Evolutionary conservation across 2,113 vertebrate species (phyloP).

Genomic region (Leucopsar rothschildi): DNA sequence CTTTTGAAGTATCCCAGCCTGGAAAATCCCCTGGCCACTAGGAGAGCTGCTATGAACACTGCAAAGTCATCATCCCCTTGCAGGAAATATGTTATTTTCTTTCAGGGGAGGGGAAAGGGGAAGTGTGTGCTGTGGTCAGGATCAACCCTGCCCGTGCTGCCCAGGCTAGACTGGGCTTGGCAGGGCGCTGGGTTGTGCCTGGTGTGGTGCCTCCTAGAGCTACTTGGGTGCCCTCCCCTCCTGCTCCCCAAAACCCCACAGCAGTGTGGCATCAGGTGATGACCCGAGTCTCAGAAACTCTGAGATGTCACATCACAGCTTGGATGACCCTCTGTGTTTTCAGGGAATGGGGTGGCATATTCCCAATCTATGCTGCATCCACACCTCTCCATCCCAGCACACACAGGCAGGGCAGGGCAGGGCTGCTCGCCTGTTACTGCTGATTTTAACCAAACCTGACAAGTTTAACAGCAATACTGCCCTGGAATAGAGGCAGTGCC

Average conservation of each 20-base stretch:
- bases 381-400: accelerated
- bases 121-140: background rate
- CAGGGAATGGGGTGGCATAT: background rate
- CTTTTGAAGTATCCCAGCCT: background rate
- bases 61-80: background rate
- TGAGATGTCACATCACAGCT: too few relatives aligned
- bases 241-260: background rate
- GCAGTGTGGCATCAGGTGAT: accelerated
- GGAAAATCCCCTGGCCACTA: background rate
- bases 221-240: background rate
- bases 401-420: background rate
- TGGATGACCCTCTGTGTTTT: background rate
- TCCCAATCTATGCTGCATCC: background rate
- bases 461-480: background rate
- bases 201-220: background rate
- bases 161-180: background rate
- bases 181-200: background rate
- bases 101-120: background rate
- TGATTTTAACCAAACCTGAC: background rate
- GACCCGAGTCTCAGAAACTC: background rate
- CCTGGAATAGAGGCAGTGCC: background rate
- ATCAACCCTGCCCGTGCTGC: background rate
- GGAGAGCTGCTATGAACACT: background rate
- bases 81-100: background rate
- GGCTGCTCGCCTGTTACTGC: accelerated